Base-by-base conservation (phyloP, 92 coral and sea anemone species). In the Heliopora coerulea region DNA sequence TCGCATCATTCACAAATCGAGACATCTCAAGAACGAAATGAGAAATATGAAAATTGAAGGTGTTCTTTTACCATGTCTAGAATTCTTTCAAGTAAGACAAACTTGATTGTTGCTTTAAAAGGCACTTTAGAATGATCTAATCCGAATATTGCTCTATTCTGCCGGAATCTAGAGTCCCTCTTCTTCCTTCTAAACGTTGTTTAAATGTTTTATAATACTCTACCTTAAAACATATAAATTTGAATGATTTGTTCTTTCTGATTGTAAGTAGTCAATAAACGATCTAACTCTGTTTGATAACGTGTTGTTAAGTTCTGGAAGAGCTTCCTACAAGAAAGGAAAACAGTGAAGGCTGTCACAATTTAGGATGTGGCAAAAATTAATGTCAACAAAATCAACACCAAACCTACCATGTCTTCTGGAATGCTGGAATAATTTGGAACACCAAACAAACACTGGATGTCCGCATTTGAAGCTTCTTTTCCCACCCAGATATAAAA, bases 401-500 rank as follows among this genome's bases (percentile, higher is more conserved):
- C 15, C 49, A 21, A 44, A 60, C 95, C 79, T 70, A 93, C 98
- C 98, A 93, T 64, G 79, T 90, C 88, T 68, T 93, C 98, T 8
- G 96, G 89, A 65, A 93, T 85, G 65, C 87, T 83, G 56, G 80
- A 66, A 65, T 70, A 93, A 77, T 79, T 85, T 11, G 98, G 87
- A 49, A 93, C 98, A 37, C 87, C 89, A 57, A 93, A 88, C 49
- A 89, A 64, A 57, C 88, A 87, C 68, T 93, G 98, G 13, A 93
- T 80, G 41, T 87, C 87, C 29, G 85, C 98, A 65, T 39, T 50
- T 7, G 95, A 86, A 1, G 98, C 86, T 31, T 90, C 96, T 58
- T 87, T 86, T 65, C 95, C 98, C 35, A 93, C 89, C 98, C 98
- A 93, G 49, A 93, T 78, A 62, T 85, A 89, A 59, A 93, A 86